Evolutionary conservation across 2,113 vertebrate species (phyloP).

Genomic region (Bostrychus sinensis): DNA sequence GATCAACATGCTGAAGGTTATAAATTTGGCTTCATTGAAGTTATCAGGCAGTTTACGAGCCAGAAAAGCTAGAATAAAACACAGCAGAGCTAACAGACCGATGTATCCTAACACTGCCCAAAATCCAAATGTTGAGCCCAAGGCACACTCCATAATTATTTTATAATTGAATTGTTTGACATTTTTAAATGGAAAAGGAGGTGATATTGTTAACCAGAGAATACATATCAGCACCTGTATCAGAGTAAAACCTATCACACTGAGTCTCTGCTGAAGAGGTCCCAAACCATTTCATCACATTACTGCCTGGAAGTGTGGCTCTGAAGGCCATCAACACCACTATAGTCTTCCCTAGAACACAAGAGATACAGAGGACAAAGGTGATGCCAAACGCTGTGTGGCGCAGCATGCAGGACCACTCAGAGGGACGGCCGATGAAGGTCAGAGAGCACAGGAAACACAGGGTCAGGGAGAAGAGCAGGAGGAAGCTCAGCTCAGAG

Average conservation of each 20-base stretch:
- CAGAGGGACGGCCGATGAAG: constrained; percentile 70
- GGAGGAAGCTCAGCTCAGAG: constrained; percentile 73
- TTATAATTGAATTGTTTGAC: constrained; percentile 62
- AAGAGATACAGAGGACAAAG: constrained; percentile 68
- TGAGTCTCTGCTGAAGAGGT: constrained; percentile 8
- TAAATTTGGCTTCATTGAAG: constrained; percentile 81
- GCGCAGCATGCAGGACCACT: constrained; percentile 74
- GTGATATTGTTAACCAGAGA: constrained; percentile 67
- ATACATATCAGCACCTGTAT: constrained; percentile 73
- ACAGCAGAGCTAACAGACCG: constrained; percentile 71
- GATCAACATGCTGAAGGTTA: constrained; percentile 82
- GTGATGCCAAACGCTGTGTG: constrained; percentile 73
- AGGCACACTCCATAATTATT: constrained; percentile 72
- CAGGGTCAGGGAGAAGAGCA: constrained; percentile 71
- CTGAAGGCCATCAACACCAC: constrained; percentile 72
- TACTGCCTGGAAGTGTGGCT: constrained; percentile 58
- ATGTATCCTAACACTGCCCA: constrained; percentile 77
- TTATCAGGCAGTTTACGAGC: constrained; percentile 77
- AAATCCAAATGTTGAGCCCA: constrained; percentile 72
- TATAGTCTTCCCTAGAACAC: constrained; percentile 71
- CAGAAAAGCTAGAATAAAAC: constrained; percentile 78
- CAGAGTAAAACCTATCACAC: constrained; percentile 5
- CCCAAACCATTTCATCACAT: constrained; percentile 71
- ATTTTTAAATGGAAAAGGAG: constrained; percentile 61
- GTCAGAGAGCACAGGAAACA: constrained; percentile 75